phyloP scores from a whole-genome alignment of 2,113 vertebrate genomes.

The Podilymbus podiceps region DNA sequence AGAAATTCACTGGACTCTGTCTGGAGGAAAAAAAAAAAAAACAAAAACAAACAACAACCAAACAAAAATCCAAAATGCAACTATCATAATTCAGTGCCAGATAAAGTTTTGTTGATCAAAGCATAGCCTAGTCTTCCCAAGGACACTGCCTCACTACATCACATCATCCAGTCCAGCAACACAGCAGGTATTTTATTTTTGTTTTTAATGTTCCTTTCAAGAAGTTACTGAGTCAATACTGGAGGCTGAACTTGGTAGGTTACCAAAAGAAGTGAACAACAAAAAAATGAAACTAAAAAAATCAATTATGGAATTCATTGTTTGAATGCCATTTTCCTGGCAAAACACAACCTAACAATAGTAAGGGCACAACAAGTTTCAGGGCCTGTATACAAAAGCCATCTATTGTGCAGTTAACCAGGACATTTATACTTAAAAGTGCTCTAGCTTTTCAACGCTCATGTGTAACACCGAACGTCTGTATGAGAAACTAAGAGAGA shows the following conservation, averaged over 20 bases:
- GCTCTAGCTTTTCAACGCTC: background rate
- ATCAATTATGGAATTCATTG: background rate
- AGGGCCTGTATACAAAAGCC: background rate
- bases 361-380: background rate
- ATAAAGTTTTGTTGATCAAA: constrained; percentile 48
- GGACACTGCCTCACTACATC: constrained; percentile 1
- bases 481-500: background rate
- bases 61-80: background rate
- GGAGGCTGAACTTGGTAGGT: background rate
- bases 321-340: background rate
- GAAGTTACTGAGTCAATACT: background rate
- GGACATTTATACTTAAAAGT: background rate
- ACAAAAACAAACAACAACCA: background rate
- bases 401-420: background rate
- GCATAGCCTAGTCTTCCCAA: background rate
- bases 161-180: background rate
- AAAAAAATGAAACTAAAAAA: background rate
- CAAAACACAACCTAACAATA: background rate
- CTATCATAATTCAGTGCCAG: background rate
- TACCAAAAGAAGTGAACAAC: background rate
- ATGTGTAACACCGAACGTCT: background rate
- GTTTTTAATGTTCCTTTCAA: constrained; percentile 1
- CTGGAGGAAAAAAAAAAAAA: background rate
- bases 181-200: background rate
- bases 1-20: constrained; percentile 31